Evolutionary conservation across 2,888 invertebrate genomes (phyloP).

Genomic region (Pammene fasciana): DNA sequence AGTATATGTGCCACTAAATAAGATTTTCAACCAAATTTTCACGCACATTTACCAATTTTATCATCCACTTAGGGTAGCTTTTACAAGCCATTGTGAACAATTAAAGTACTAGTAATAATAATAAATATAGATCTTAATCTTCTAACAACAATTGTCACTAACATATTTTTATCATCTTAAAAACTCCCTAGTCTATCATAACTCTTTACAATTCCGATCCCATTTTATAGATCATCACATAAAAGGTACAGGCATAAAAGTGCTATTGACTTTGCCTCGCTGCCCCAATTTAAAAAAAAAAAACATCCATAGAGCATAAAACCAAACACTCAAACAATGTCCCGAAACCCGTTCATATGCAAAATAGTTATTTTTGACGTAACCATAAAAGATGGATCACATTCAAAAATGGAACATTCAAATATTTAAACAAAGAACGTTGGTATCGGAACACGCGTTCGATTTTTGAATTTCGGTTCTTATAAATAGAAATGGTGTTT

Average conservation of each 20-base stretch:
- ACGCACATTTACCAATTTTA: too few species aligned
- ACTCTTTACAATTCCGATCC: conserved; percentile 14
- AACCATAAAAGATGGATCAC: conserved; percentile 77
- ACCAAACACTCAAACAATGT: conserved; percentile 58
- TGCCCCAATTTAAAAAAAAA: conserved; percentile 42
- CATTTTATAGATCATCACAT: conserved; percentile 43
- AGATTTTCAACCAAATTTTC: too few species aligned
- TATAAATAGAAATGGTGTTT: conserved; percentile 22
- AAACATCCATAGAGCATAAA: conserved; percentile 51
- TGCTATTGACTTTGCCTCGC: conserved; percentile 46
- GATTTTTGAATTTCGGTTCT: conserved; percentile 51
- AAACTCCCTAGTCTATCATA: conserved; percentile 1
- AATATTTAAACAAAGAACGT: conserved; percentile 60
- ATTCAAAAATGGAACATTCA: conserved; percentile 64
- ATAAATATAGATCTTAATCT: neutral
- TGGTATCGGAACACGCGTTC: conserved; percentile 46
- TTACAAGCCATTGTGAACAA: too few species aligned
- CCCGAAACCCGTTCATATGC: conserved; percentile 72
- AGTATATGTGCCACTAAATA: too few species aligned
- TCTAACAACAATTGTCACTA: neutral
- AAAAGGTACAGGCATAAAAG: conserved; percentile 54
- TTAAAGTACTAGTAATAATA: neutral
- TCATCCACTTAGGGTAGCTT: too few species aligned
- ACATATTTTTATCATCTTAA: neutral
- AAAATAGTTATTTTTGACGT: conserved; percentile 74